Conservation (phyloP, 2,888 invertebrate genomes). For the Tenodera sinensis region DNA sequence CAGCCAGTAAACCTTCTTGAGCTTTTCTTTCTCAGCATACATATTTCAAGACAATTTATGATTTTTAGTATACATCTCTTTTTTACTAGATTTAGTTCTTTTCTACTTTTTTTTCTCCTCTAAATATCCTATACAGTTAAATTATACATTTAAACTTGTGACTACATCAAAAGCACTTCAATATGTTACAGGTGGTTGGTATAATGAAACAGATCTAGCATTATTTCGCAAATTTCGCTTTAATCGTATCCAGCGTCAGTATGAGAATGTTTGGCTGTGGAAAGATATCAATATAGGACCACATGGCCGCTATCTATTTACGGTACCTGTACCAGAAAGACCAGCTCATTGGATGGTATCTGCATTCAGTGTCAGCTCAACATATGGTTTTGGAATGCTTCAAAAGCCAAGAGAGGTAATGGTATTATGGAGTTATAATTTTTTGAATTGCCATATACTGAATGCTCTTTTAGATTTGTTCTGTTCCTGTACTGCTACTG, state of each 20-base stretch:
- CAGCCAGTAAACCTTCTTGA: too few species aligned
- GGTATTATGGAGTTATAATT: neutral
- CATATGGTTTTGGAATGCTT: slow-evolving; percentile 83
- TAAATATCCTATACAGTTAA: too few species aligned
- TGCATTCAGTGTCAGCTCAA: slow-evolving; percentile 85
- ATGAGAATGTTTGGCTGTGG: slow-evolving; percentile 96
- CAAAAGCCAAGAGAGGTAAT: slow-evolving; percentile 68
- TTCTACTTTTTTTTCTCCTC: too few species aligned
- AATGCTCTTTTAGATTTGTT: too few species aligned
- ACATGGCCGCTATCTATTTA: slow-evolving; percentile 84
- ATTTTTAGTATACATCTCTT: too few species aligned
- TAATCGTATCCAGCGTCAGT: slow-evolving; percentile 84
- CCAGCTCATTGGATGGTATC: slow-evolving; percentile 93
- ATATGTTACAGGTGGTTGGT: slow-evolving; percentile 50
- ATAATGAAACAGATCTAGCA: slow-evolving; percentile 64
- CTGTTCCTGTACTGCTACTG: too few species aligned
- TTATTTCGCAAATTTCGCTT: slow-evolving; percentile 80
- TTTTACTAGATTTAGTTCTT: too few species aligned
- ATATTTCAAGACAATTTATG: too few species aligned
- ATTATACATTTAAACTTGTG: too few species aligned
- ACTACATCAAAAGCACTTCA: too few species aligned
- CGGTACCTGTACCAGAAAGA: slow-evolving; percentile 74
- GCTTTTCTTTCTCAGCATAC: too few species aligned
- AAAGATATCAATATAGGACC: slow-evolving; percentile 89
- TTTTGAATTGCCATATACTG: too few species aligned